These are phyloP conservation scores for Limnephilus rhombicus DNA, from an alignment of 2,888 invertebrate genomes.

Conservation along the genomic window DNA sequence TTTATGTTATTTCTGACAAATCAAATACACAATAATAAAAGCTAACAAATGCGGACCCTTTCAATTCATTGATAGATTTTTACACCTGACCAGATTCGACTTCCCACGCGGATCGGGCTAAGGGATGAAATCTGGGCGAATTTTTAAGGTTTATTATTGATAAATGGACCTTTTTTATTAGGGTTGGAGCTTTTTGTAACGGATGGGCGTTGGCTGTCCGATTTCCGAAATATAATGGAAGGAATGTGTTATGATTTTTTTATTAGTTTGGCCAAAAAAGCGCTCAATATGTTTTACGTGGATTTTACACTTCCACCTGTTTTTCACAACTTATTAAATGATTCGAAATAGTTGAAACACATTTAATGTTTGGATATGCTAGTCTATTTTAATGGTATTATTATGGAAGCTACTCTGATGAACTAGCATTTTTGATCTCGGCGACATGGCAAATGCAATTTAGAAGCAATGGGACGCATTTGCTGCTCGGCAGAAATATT, in stretches of 20 bases:
- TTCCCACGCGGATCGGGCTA: constrained; percentile 38
- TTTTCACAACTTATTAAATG: no score
- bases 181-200: constrained; percentile 53
- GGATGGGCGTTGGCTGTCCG: constrained; percentile 50
- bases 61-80: constrained; percentile 57
- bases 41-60: neutral
- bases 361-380: no score
- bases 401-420: no score
- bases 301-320: neutral
- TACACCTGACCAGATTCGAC: constrained; percentile 60
- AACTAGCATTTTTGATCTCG: no score
- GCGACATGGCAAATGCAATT: no score
- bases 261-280: neutral
- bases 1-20: constrained; percentile 7
- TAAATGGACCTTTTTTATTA: constrained; percentile 47
- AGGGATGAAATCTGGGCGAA: neutral
- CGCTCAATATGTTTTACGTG: neutral
- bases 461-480: no score
- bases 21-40: constrained; percentile 28
- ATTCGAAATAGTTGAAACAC: no score
- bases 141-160: neutral
- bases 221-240: neutral
- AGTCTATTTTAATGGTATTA: no score
- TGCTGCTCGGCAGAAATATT: no score
- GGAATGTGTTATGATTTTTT: neutral